phyloP scores from a whole-genome alignment of 92 coral and sea anemone species.

The Epizoanthus rinbou region DNA sequence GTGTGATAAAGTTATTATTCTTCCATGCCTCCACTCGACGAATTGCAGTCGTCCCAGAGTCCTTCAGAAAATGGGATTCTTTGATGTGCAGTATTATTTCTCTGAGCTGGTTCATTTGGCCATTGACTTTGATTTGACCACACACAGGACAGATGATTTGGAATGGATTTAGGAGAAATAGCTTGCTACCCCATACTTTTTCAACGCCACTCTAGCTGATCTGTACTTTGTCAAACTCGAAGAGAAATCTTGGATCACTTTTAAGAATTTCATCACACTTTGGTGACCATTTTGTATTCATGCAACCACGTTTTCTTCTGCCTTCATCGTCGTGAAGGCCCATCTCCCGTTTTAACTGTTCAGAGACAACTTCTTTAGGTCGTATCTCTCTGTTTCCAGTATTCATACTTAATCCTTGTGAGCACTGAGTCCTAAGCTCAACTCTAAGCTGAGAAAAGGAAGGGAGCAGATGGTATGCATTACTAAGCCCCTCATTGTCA shows the following conservation, averaged over 20 bases:
- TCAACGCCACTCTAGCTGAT: slow-evolving; percentile 31
- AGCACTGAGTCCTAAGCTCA: not conserved
- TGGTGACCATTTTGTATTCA: slow-evolving; percentile 58
- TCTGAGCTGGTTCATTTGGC: slow-evolving; percentile 50
- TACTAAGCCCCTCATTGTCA: slow-evolving; percentile 9
- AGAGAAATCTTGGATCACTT: slow-evolving; percentile 46
- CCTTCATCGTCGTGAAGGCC: slow-evolving; percentile 59
- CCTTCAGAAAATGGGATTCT: slow-evolving; percentile 29
- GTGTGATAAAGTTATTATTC: slow-evolving; percentile 48
- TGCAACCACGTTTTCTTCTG: slow-evolving; percentile 46
- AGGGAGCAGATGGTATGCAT: not conserved
- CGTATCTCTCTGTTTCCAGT: slow-evolving; percentile 26
- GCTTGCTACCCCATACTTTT: slow-evolving; percentile 47
- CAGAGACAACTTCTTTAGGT: slow-evolving; percentile 51
- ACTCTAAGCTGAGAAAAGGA: not conserved
- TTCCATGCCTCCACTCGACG: slow-evolving; percentile 49
- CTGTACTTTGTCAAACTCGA: slow-evolving; percentile 58
- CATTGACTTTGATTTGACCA: slow-evolving; percentile 40
- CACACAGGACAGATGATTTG: slow-evolving; percentile 62
- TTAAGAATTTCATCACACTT: slow-evolving; percentile 44
- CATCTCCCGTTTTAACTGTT: slow-evolving; percentile 61
- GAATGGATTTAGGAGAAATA: slow-evolving; percentile 52
- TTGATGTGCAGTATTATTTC: slow-evolving; percentile 40
- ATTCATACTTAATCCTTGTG: not conserved
- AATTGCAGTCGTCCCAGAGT: slow-evolving; percentile 39